Evolutionary conservation across 2,797 vertebrate genomes (phyloP).

Genomic region (Chrosomus eos): DNA sequence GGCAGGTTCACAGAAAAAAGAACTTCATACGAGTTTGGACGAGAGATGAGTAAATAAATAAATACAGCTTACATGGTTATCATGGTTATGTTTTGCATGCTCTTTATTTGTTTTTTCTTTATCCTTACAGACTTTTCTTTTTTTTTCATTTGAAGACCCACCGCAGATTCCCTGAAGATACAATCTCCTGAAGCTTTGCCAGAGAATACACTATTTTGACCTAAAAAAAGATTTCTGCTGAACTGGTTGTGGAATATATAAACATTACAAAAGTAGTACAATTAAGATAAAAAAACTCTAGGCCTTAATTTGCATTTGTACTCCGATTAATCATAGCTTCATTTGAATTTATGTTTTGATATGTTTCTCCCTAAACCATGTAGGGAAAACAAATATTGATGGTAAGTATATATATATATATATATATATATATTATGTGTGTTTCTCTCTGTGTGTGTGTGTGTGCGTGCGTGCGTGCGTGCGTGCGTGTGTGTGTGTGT

Average conservation of each 20-base stretch:
- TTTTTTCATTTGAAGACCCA: not conserved
- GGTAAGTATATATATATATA: too few relatives aligned
- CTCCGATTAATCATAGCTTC: not conserved
- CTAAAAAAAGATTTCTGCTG: not conserved
- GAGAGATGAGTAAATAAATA: not conserved
- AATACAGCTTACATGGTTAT: too few relatives aligned
- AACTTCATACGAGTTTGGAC: not conserved
- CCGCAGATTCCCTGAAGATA: not conserved
- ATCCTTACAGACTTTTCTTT: too few relatives aligned
- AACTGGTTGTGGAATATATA: not conserved
- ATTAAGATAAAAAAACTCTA: not conserved
- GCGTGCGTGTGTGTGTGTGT: too few relatives aligned
- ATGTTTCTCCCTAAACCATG: too few relatives aligned
- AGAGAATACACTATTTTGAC: not conserved
- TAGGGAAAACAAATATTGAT: not conserved
- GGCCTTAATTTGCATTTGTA: not conserved
- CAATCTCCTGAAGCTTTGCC: conserved; percentile 4
- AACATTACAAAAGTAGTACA: not conserved
- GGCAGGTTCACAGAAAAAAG: not conserved
- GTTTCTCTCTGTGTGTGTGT: too few relatives aligned
- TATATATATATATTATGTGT: too few relatives aligned
- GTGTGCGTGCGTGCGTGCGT: too few relatives aligned
- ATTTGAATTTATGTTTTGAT: not conserved
- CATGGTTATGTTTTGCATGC: not conserved
- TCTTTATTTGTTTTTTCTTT: not conserved